Evolutionary conservation across 2,888 invertebrate species (phyloP), one percentile per base, ranked within the genome.

Genomic region (Reticulitermes lucifugus): DNA sequence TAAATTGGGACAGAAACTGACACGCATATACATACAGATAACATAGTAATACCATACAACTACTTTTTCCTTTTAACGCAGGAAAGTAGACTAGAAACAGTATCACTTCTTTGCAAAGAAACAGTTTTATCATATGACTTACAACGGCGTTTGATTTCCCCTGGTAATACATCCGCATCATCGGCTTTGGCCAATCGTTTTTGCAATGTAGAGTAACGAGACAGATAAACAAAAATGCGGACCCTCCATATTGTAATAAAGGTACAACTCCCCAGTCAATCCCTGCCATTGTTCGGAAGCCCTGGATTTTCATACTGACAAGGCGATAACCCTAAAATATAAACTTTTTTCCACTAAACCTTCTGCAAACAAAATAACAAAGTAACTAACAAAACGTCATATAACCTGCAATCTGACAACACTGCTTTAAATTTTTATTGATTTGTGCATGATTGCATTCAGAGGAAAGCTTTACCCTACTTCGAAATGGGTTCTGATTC

Each of bases 371-470:
- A 22, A 75, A 75, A 75, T 75, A 75, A 75, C 75, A 35, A 4
- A 35, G 35, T 35, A 35, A 35, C 35, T 75, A 43, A 75, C 75
- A 75, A 46, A 75, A 35, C 60, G 35, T 80, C 29, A 80, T 35
- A 18, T 59, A 14, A 9, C 51, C 35, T 51, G 29, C 35, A 55
- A 60, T 81, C 35, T 22, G 29, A 60, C 35, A 65, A 35, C 41
- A 18, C 80, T 81, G 65, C 22, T 81, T 81, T 81, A 43, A 81
- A 81, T 65, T 81, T 81, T 60, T 81, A 81, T 59, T 81, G 80
- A 60, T 60, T 18, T 41, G 35, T 41, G 80, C 60, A 41, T 75
- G 75, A 75, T 75, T 75, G 6, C 75, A 75, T 75, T 75, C 41
- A 41, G 1, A 43, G 43, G 75, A 35, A 41, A 75, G 75, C 75